phyloP scores from a whole-genome alignment of 2,113 vertebrate species.

The Dasyurus viverrinus region DNA sequence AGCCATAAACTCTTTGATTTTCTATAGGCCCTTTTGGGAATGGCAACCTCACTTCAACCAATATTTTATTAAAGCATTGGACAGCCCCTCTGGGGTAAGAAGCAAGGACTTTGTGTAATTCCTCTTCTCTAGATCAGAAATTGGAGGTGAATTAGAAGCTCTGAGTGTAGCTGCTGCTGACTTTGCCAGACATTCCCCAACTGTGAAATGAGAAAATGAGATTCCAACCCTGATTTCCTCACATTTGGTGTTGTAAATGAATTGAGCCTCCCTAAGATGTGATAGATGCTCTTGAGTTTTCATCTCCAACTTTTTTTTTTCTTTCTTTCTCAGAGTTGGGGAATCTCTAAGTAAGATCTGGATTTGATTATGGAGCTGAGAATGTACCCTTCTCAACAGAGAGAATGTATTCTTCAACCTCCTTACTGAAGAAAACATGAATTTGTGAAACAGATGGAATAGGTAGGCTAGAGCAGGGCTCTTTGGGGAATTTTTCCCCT shows the following conservation, averaged over 20 bases:
- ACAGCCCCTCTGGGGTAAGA: neutral
- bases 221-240: neutral
- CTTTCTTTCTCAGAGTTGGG: neutral
- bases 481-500: neutral
- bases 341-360: neutral
- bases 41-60: neutral
- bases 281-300: neutral
- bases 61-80: neutral
- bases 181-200: neutral
- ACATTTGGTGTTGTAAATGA: neutral
- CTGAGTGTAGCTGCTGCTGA: neutral
- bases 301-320: neutral
- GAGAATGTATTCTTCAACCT: neutral
- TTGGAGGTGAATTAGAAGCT: neutral
- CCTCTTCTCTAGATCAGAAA: neutral
- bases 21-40: neutral
- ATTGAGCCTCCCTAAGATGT: neutral
- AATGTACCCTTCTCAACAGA: neutral
- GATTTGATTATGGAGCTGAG: neutral
- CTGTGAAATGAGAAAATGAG: neutral
- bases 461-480: neutral
- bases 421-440: neutral
- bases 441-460: neutral
- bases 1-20: neutral
- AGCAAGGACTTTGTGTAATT: neutral